These are phyloP conservation scores for Parapsyche elsis DNA, from an alignment of 1,140 invertebrate genomes.

Conservation along the genomic window DNA sequence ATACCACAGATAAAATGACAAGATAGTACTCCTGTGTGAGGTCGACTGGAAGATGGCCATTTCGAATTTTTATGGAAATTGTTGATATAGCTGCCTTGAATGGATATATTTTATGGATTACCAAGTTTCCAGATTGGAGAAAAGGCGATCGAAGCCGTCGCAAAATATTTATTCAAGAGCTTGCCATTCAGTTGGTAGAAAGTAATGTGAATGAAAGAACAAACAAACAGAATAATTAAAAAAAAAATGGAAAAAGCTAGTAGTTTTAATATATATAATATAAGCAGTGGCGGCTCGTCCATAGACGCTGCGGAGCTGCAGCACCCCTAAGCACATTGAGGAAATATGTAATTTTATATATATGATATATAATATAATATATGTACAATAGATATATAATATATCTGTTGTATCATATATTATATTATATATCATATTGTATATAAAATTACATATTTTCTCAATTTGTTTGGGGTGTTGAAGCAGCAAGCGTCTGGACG, in stretches of 20 bases:
- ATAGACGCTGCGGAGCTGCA: too few species aligned
- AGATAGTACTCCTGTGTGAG: constrained; percentile 36
- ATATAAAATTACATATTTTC: too few species aligned
- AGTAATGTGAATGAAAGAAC: not conserved
- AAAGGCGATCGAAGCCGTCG: constrained; percentile 19
- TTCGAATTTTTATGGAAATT: constrained; percentile 40
- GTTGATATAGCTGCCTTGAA: constrained; percentile 33
- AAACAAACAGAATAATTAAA: not conserved
- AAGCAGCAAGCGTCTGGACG: too few species aligned
- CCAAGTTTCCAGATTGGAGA: constrained; percentile 41
- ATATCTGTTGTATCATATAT: too few species aligned
- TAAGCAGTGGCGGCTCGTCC: too few species aligned
- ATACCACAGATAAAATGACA: constrained; percentile 46
- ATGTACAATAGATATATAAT: too few species aligned
- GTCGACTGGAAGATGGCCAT: constrained; percentile 38
- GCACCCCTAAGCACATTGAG: too few species aligned
- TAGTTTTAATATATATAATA: not conserved
- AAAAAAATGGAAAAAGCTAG: not conserved
- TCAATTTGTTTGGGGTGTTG: too few species aligned
- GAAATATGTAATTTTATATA: too few species aligned
- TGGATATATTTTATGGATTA: constrained; percentile 31
- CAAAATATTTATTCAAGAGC: constrained; percentile 27
- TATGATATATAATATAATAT: too few species aligned
- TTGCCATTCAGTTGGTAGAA: not conserved
- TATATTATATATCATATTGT: too few species aligned